phyloP scores from a whole-genome alignment of 2,113 vertebrate genomes.

The Tringa solitaria region DNA sequence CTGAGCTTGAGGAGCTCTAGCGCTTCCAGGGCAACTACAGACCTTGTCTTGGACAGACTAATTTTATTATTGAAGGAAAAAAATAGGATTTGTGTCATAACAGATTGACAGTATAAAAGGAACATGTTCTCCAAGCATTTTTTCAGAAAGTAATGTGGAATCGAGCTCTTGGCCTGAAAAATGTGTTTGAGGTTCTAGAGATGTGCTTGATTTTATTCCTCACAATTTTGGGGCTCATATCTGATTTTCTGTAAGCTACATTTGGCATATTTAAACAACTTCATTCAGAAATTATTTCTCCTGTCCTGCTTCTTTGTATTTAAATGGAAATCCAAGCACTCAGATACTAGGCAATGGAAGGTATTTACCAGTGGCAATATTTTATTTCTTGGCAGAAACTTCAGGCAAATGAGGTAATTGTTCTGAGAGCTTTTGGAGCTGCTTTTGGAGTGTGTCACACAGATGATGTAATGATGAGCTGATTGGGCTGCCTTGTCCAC shows the following conservation, averaged over 20 bases:
- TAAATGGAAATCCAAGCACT: not conserved
- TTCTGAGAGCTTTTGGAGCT: slow-evolving; percentile 22
- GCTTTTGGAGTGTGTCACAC: slow-evolving; percentile 24
- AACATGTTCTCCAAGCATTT: not conserved
- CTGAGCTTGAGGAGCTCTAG: not conserved
- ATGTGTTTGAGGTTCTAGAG: not conserved
- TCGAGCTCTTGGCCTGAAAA: not conserved
- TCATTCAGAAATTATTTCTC: not conserved
- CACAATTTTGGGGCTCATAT: not conserved
- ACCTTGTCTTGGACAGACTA: not conserved
- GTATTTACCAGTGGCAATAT: slow-evolving; percentile 1
- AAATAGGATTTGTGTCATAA: not conserved
- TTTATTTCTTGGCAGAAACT: slow-evolving; percentile 42
- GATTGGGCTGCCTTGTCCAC: slow-evolving; percentile 4
- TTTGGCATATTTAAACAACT: not conserved
- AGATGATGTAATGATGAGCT: slow-evolving; percentile 45
- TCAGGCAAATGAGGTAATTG: not conserved
- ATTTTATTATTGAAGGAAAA: not conserved
- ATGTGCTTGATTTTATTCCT: not conserved
- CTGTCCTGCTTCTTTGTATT: not conserved
- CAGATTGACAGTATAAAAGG: not conserved
- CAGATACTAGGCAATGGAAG: not conserved
- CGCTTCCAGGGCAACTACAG: not conserved
- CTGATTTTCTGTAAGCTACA: not conserved
- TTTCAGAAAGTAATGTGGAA: not conserved